Conservation (phyloP, 2,888 invertebrate species). For the Harpagoxenus sublaevis region DNA sequence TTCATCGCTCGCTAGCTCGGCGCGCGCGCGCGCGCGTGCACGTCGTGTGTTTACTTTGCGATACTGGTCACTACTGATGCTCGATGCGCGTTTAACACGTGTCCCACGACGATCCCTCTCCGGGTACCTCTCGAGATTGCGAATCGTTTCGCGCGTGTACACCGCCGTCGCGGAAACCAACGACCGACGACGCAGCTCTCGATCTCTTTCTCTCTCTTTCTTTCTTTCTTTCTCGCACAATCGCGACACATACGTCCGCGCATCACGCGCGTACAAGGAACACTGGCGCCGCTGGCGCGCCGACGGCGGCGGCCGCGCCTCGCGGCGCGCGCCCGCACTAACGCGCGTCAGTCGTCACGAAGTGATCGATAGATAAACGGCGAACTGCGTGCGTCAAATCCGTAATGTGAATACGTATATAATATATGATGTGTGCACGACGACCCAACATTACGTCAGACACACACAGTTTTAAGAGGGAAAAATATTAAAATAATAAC, state of each 20-base stretch:
- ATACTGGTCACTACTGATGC: not conserved
- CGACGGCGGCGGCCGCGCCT: constrained; percentile 51
- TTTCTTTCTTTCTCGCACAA: constrained; percentile 25
- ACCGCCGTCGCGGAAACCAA: constrained; percentile 57
- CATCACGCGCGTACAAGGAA: constrained; percentile 66
- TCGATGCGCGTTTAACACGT: not conserved
- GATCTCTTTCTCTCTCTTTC: not conserved
- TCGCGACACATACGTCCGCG: constrained; percentile 57
- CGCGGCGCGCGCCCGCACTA: constrained; percentile 23
- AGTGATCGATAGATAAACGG: constrained; percentile 24
- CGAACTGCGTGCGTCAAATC: constrained; percentile 12
- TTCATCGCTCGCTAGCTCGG: not conserved
- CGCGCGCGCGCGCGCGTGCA: not conserved
- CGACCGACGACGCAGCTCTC: constrained; percentile 53
- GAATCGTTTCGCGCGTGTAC: constrained; percentile 24
- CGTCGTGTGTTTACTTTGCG: constrained; percentile 4
- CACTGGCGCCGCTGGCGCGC: constrained; percentile 70
- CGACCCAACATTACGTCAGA: too few relatives aligned
- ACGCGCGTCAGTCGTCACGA: not conserved
- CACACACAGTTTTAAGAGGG: too few relatives aligned
- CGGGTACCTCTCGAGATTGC: constrained; percentile 12
- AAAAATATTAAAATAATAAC: too few relatives aligned
- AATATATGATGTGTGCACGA: too few relatives aligned
- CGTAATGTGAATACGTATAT: not conserved
- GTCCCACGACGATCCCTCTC: constrained; percentile 11